Base-by-base conservation (phyloP, 2,888 invertebrate genomes). In the Latrodectus elegans region DNA sequence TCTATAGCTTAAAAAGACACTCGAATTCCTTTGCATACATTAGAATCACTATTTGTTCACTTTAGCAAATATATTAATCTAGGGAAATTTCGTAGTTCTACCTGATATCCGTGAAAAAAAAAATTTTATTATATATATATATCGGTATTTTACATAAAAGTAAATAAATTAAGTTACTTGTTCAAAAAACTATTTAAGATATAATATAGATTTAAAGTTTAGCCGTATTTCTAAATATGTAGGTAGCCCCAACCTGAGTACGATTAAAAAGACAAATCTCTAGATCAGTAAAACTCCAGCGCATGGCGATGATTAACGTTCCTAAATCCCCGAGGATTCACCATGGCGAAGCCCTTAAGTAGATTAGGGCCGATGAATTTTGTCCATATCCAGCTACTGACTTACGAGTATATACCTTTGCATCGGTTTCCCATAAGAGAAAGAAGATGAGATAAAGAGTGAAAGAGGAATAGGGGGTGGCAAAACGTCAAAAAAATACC, bases 261-360 rank as follows among this genome's bases (percentile, higher is more conserved):
- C 49, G 71, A 49, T 49, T 49, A 38, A 51, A 51, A 15, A 12
- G 10, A n/a, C 71, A 14, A 49, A 53, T 72, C 38, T 17, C 65
- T 49, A 65, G n/a, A 15, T 65, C 67, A n/a, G 67, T 17, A 53
- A 77, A 84, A 77, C 65, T 78, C 65, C 71, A 72, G 64, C 77
- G 76, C 86, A 81, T 77, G 86, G 80, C 86, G 52, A 88, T 88
- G 88, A 88, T 88, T 88, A 84, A 88, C 88, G 84, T 49, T 26
- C 72, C 49, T 51, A 55, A 79, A 74, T 73, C 79, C 17, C 79
- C 17, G 68, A 80, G 88, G 77, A 80, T 72, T 17, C 55, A 78
- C 87, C 83, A 82, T 70, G 71, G 86, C n/a, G 51, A 22, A 51
- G 68, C 64, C 81, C 78, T 22, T 83, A 88, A 88, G 87, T 88